Evolutionary conservation across 2,113 vertebrate species (phyloP), one percentile per base, ranked within the genome.

Genomic region (Lophius piscatorius): DNA sequence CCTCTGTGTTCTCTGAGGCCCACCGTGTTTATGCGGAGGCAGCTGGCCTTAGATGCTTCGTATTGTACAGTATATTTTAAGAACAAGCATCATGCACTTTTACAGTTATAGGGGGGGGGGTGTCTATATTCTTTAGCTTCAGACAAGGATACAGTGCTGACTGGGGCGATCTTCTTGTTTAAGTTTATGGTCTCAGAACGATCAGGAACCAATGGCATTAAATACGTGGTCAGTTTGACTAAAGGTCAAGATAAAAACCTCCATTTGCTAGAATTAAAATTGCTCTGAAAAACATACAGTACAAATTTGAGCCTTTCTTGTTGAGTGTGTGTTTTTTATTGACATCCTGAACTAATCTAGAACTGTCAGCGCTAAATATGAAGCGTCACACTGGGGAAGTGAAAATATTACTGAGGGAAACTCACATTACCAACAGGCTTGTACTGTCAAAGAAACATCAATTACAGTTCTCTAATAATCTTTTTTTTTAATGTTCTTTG

Each of bases 41-140:
- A 45, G 65, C 75, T 59, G 63, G 44, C 60, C 54, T 66, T 6
- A 14, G 61, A 45, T 57, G 60, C 61, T 74, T 72, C 45, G 35
- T 31, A 66, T 80, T 68, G 35, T 59, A 56, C 54, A 35, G 61
- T 75, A 10, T 84, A 83, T 86, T 80, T 87, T 83, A 68, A 61
- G 72, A 78, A 58, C 40, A 56, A 24, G 41, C 39, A 72, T 72
- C 55, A 56, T 8, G 60, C 63, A 77, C 78, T 81, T 20, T 44
- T 44, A 21, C 24, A 61, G 33, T 70, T 49, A 45, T 24, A 56
- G 62, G 26, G 50, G 35, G 46, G 63, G 72, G 72, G 63, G 74
- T 84, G 65, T 62, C 48, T 63, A 42, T 68, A 52, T 46, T 70
- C 39, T 42, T 26, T 23, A 26, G 55, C 31, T 58, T 54, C 38